Conservation (phyloP, 1,140 invertebrate species). For the Diploscapter pachys region DNA sequence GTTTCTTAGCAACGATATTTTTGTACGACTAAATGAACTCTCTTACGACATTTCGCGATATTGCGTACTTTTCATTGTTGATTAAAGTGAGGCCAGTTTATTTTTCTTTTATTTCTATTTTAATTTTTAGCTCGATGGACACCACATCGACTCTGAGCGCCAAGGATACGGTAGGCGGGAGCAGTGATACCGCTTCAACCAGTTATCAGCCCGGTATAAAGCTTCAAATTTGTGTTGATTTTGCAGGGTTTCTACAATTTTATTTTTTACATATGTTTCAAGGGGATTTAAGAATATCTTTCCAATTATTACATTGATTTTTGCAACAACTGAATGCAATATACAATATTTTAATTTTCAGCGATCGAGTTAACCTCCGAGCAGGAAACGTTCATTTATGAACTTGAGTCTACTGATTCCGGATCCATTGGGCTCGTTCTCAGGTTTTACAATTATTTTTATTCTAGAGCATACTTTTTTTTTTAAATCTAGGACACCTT, state of each 20-base stretch:
- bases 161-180: slow-evolving; percentile 34
- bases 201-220: slow-evolving; percentile 30
- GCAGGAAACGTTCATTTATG: slow-evolving; percentile 67
- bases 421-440: slow-evolving; percentile 68
- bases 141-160: slow-evolving; percentile 31
- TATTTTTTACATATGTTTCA: background rate
- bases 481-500: background rate
- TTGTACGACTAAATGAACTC: no score
- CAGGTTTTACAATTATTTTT: slow-evolving; percentile 61
- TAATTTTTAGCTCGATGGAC: slow-evolving; percentile 13
- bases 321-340: background rate
- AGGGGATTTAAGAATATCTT: no score
- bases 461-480: background rate
- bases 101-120: background rate
- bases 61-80: no score
- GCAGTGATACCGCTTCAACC: slow-evolving; percentile 37
- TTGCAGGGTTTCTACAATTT: background rate
- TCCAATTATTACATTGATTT: slow-evolving; percentile 1
- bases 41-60: no score
- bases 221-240: no score
- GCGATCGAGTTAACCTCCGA: slow-evolving; percentile 55
- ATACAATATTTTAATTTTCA: slow-evolving; percentile 3
- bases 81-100: background rate
- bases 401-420: slow-evolving; percentile 69
- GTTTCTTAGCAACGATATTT: no score